Conservation (phyloP, 2,888 invertebrate species). For the Leptopterna dolabrata region DNA sequence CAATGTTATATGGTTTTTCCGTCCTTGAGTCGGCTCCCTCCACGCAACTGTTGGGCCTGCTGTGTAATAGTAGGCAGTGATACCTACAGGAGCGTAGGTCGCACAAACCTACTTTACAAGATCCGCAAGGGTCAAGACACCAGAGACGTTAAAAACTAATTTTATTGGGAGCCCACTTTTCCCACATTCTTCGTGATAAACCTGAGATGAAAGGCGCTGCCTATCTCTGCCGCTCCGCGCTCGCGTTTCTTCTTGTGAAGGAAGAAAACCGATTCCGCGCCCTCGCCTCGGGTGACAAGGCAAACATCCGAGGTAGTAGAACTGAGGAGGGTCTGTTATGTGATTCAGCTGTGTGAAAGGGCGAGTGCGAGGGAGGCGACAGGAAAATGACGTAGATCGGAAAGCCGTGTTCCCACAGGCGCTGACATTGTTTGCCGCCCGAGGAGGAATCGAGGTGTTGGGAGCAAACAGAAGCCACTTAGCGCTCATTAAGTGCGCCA, state of each 20-base stretch:
- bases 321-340: not conserved
- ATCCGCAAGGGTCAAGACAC: too few species aligned
- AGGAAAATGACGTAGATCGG: not conserved
- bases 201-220: not conserved
- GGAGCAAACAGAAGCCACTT: not conserved
- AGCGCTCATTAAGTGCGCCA: not conserved
- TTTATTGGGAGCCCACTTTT: not conserved
- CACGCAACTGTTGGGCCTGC: too few species aligned
- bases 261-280: not conserved
- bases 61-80: too few species aligned
- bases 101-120: too few species aligned
- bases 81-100: too few species aligned
- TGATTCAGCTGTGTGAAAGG: not conserved
- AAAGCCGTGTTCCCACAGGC: not conserved
- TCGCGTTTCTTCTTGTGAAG: not conserved
- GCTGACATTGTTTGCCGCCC: not conserved
- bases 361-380: not conserved
- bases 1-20: too few species aligned
- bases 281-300: not conserved
- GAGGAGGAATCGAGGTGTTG: not conserved
- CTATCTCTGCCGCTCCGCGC: not conserved
- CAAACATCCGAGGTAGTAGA: not conserved
- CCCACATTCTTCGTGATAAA: not conserved
- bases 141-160: not conserved
- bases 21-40: too few species aligned